Conservation (phyloP, 2,113 vertebrate species). For the Myiozetetes cayanensis region DNA sequence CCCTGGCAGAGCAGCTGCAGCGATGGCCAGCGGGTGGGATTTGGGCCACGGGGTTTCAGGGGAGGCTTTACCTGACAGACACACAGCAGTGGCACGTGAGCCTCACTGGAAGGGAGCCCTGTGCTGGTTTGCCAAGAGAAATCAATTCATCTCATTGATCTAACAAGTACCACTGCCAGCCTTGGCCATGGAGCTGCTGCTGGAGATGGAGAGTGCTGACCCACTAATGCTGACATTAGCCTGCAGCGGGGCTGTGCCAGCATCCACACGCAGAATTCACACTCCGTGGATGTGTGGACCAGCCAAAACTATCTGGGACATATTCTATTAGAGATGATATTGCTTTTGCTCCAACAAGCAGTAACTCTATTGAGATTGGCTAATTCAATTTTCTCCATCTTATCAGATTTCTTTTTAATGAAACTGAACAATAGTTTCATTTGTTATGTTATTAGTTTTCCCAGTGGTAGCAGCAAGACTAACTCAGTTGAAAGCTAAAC, state of each 20-base stretch:
- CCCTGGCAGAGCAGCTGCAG: background rate
- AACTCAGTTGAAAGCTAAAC: constrained; percentile 47
- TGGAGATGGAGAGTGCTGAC: constrained; percentile 31
- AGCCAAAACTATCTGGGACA: constrained; percentile 68
- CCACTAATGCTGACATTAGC: constrained; percentile 59
- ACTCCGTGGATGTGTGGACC: constrained; percentile 10
- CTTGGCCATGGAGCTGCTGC: background rate
- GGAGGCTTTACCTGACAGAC: background rate
- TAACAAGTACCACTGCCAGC: constrained; percentile 42
- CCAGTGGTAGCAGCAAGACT: constrained; percentile 65
- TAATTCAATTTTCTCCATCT: constrained; percentile 78
- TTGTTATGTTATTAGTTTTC: constrained; percentile 77
- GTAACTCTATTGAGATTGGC: constrained; percentile 72
- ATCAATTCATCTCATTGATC: constrained; percentile 52
- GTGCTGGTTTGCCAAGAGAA: constrained; percentile 50
- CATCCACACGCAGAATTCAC: constrained; percentile 13
- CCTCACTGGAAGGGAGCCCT: constrained; percentile 47
- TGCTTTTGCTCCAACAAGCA: constrained; percentile 66
- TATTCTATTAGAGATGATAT: constrained; percentile 72
- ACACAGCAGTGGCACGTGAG: background rate
- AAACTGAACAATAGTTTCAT: constrained; percentile 80
- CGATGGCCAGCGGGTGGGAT: background rate
- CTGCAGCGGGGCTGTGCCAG: constrained; percentile 24
- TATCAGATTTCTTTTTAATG: constrained; percentile 82
- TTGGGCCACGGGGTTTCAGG: accelerated